A percentile compares a stretch with the other conserved stretches of the same genome.
Conservation (phyloP, 2,113 vertebrate species). For the Eulemur rufifrons region DNA sequence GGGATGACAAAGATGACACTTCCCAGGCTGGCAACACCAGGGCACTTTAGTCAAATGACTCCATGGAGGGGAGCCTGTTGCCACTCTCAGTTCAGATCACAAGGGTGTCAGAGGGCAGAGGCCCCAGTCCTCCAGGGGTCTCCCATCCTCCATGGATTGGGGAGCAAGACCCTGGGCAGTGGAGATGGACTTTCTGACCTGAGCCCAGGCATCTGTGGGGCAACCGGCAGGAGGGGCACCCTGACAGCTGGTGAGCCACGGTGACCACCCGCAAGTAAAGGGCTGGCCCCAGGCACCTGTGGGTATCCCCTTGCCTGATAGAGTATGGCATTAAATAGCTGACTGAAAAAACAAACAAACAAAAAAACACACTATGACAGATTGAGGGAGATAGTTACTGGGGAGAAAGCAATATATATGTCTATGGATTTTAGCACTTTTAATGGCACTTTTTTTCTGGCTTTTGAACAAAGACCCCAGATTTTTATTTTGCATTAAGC, state of each 20-base stretch:
- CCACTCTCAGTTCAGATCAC: neutral
- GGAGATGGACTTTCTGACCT: neutral
- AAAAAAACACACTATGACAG: neutral
- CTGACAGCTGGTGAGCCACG: neutral
- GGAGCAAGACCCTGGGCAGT: fast-evolving
- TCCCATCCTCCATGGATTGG: fast-evolving
- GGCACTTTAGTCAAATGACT: neutral
- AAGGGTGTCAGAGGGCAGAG: too few species aligned
- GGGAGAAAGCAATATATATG: neutral
- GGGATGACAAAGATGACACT: neutral
- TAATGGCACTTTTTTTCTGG: neutral
- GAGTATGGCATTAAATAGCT: neutral
- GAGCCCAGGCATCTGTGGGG: too few species aligned
- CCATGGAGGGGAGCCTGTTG: neutral
- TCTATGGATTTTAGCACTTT: neutral
- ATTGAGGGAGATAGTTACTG: neutral
- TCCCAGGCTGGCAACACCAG: neutral
- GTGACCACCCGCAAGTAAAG: neutral
- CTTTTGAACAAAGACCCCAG: neutral
- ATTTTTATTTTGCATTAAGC: neutral
- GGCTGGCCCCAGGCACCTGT: neutral
- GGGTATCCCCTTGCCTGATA: neutral
- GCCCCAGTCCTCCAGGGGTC: fast-evolving
- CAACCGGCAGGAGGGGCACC: neutral
- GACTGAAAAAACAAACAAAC: neutral